Evolutionary conservation across 1,140 invertebrate species (phyloP).

Genomic region (Zaprionus nigranus): DNA sequence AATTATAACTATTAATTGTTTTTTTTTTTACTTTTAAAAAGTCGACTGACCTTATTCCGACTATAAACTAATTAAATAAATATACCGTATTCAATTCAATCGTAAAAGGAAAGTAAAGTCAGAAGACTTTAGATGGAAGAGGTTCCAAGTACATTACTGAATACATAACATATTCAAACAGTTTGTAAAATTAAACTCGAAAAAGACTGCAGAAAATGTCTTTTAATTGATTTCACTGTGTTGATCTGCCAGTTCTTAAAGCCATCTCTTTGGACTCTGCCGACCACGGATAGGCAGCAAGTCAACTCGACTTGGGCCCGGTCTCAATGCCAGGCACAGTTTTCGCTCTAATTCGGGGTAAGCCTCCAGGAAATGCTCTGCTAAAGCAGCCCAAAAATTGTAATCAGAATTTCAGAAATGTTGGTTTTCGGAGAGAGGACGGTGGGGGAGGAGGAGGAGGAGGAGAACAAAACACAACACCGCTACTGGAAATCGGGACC

Average conservation of each 20-base stretch:
- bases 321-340: constrained; percentile 38
- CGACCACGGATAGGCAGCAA: constrained; percentile 57
- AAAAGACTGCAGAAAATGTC: constrained; percentile 7
- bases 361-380: constrained; percentile 64
- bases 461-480: constrained; percentile 50
- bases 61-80: too few relatives aligned
- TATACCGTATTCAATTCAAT: too few relatives aligned
- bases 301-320: constrained; percentile 47
- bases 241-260: neutral
- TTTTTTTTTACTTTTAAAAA: too few relatives aligned
- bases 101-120: too few relatives aligned
- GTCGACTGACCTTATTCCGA: too few relatives aligned
- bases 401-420: constrained; percentile 41
- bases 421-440: constrained; percentile 4
- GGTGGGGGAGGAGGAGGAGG: neutral
- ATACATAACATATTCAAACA: neutral
- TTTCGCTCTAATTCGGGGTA: constrained; percentile 68
- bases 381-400: constrained; percentile 29
- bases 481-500: constrained; percentile 34
- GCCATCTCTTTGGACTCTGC: constrained; percentile 24
- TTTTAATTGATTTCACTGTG: neutral
- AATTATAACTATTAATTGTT: too few relatives aligned
- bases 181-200: neutral
- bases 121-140: too few relatives aligned
- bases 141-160: too few relatives aligned